phyloP scores from a whole-genome alignment of 2,888 invertebrate species.

The Aquatica leii region DNA sequence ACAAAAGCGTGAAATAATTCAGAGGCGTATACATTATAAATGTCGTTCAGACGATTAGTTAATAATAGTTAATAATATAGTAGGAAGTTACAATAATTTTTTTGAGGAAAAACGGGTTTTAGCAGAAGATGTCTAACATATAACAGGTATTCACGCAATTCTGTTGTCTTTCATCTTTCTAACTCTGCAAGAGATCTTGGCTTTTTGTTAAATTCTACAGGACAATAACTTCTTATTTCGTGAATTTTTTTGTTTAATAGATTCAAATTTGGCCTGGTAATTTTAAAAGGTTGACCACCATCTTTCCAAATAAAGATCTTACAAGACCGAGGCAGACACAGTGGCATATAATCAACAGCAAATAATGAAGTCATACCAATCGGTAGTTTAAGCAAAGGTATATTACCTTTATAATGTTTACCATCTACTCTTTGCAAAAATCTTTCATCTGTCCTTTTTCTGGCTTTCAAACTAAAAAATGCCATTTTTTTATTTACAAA shows the following conservation, averaged over 20 bases:
- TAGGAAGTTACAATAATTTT: not conserved
- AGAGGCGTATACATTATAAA: not conserved
- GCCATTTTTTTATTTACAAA: conserved; percentile 37
- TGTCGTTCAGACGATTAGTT: not conserved
- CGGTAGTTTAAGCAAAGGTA: conserved; percentile 30
- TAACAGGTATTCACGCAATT: not conserved
- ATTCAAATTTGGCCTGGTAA: conserved; percentile 12
- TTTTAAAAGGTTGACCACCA: conserved; percentile 33
- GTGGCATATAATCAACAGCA: conserved; percentile 43
- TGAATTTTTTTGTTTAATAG: not conserved
- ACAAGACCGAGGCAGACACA: conserved; percentile 41
- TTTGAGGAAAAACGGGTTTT: not conserved
- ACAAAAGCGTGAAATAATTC: not conserved
- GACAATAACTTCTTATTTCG: not conserved
- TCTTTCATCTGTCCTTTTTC: conserved; percentile 19
- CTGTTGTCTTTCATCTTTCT: conserved; percentile 1
- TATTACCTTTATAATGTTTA: conserved; percentile 12
- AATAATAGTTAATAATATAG: not conserved
- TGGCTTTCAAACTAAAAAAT: too few relatives aligned
- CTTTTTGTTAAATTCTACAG: not conserved
- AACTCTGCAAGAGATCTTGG: not conserved
- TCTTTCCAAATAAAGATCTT: conserved; percentile 41
- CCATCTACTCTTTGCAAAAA: not conserved
- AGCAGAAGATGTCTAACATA: not conserved
- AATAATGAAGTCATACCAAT: conserved; percentile 37